phyloP scores from a whole-genome alignment of 2,888 invertebrate genomes.

The Apeira syringaria region DNA sequence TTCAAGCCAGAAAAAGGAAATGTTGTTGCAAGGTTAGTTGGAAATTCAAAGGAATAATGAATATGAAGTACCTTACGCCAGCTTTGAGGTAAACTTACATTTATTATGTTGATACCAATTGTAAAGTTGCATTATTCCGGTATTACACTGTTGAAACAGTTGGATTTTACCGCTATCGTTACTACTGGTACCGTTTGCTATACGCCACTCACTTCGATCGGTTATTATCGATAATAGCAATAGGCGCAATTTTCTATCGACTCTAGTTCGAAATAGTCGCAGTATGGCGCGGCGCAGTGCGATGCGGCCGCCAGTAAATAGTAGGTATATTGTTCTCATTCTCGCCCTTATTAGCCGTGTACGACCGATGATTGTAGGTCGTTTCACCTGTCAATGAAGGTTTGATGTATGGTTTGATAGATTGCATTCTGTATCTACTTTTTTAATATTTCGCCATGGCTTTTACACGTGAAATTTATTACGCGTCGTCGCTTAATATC shows the following conservation, averaged over 20 bases:
- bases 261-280: slow-evolving; percentile 37
- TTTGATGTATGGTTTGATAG: too few species aligned
- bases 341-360: background rate
- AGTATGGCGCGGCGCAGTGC: slow-evolving; percentile 18
- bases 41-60: too few species aligned
- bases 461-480: too few species aligned
- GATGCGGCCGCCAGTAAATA: too few species aligned
- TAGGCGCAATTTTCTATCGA: slow-evolving; percentile 48
- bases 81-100: too few species aligned
- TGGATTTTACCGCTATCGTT: slow-evolving; percentile 63
- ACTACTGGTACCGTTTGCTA: slow-evolving; percentile 65
- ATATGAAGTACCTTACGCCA: too few species aligned
- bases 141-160: slow-evolving; percentile 58
- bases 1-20: too few species aligned
- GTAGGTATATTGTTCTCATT: slow-evolving; percentile 19
- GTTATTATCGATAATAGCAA: slow-evolving; percentile 56
- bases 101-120: slow-evolving; percentile 10
- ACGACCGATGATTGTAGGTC: slow-evolving; percentile 1
- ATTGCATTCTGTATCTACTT: too few species aligned
- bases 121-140: slow-evolving; percentile 30
- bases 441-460: too few species aligned
- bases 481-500: too few species aligned
- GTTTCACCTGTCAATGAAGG: too few species aligned
- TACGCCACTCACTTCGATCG: slow-evolving; percentile 51
- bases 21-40: too few species aligned